Percentiles rank a stretch among this genome's conserved stretches.
Evolutionary conservation across 2,797 vertebrate species (phyloP).

Genomic region (Adelosebastes latens): DNA sequence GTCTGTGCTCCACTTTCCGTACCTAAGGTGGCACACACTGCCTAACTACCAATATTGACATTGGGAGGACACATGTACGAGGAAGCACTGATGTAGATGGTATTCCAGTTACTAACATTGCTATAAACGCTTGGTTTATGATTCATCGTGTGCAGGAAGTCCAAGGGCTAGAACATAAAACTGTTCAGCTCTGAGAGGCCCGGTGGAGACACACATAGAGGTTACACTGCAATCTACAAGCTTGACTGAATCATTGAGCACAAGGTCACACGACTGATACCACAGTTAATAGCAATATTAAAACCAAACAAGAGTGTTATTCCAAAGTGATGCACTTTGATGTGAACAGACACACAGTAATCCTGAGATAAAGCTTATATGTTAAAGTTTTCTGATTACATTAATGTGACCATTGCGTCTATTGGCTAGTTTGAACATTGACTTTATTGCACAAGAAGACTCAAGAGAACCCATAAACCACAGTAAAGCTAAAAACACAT

Average conservation of each 20-base stretch:
- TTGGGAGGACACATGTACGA: slow-evolving; percentile 65
- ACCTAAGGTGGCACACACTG: slow-evolving; percentile 26
- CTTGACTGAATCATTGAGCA: slow-evolving; percentile 59
- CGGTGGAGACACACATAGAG: slow-evolving; percentile 52
- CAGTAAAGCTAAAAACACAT: neutral
- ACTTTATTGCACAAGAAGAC: neutral
- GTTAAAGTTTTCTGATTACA: neutral
- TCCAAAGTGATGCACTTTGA: slow-evolving; percentile 29
- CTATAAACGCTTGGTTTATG: slow-evolving; percentile 80
- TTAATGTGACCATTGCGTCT: neutral
- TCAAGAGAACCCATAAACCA: neutral
- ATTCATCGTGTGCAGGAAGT: slow-evolving; percentile 73
- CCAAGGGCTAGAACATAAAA: slow-evolving; percentile 82
- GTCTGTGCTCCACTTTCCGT: slow-evolving; percentile 15
- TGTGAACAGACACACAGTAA: neutral
- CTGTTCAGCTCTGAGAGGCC: slow-evolving; percentile 64
- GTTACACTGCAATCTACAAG: slow-evolving; percentile 66
- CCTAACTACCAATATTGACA: slow-evolving; percentile 70
- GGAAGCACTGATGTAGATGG: slow-evolving; percentile 68
- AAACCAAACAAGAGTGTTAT: slow-evolving; percentile 55
- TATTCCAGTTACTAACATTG: slow-evolving; percentile 71
- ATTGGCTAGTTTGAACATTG: neutral
- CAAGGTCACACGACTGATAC: slow-evolving; percentile 67
- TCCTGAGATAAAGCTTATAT: neutral
- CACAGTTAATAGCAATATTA: slow-evolving; percentile 60